phyloP scores from a whole-genome alignment of 2,113 vertebrate genomes.

The Carlito syrichta region DNA sequence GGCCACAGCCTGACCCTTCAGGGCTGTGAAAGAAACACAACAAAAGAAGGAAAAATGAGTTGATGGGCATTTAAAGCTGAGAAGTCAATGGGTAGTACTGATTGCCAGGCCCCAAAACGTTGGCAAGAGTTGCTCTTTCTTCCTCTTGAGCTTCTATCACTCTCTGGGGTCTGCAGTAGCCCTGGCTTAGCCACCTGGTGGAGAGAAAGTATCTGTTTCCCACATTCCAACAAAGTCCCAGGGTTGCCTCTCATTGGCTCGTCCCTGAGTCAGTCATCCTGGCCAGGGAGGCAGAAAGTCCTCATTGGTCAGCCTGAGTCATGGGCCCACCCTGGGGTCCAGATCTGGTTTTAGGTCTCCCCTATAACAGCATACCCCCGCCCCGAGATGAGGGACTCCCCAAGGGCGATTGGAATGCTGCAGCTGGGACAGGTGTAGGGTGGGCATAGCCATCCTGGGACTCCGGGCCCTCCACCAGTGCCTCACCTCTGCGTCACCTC shows the following conservation, averaged over 20 bases:
- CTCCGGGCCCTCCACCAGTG: background rate
- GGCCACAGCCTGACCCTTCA: background rate
- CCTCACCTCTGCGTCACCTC: background rate
- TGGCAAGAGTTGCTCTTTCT: background rate
- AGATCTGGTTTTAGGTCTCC: background rate
- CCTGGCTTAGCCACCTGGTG: accelerated
- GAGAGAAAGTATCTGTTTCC: background rate
- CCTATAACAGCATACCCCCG: too few species aligned
- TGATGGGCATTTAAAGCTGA: accelerated
- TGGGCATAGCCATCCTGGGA: too few species aligned
- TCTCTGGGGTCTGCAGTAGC: background rate
- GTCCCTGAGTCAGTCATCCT: background rate
- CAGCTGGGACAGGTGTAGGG: accelerated
- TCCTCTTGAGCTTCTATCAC: too few species aligned
- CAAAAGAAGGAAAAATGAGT: background rate
- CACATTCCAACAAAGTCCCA: background rate
- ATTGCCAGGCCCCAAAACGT: background rate
- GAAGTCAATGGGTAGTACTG: background rate
- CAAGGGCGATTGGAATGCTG: accelerated
- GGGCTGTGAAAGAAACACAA: too few species aligned
- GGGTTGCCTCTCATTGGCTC: background rate
- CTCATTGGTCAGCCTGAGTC: background rate
- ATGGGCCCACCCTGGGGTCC: background rate
- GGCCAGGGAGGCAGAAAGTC: background rate
- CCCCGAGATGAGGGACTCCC: background rate